phyloP scores from a whole-genome alignment of 2,888 invertebrate species.

The Shargacucullia verbasci region DNA sequence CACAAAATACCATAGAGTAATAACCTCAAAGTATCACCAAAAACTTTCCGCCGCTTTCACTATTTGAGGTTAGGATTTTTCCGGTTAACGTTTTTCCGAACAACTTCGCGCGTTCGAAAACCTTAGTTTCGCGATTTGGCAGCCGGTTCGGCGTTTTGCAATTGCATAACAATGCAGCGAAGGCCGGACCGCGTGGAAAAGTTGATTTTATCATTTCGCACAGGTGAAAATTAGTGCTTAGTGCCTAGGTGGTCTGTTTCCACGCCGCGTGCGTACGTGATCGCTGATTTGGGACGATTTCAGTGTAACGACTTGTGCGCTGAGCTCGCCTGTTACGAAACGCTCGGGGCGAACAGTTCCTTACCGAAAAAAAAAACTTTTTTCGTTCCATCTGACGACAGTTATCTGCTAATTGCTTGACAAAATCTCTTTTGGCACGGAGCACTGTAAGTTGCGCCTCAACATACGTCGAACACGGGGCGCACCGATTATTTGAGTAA shows the following conservation, averaged over 20 bases:
- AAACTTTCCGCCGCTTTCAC: constrained; percentile 64
- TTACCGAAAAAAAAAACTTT: constrained; percentile 76
- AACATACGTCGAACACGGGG: constrained; percentile 56
- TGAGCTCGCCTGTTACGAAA: constrained; percentile 77
- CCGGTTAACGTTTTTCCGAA: constrained; percentile 73
- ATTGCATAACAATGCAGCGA: constrained; percentile 87
- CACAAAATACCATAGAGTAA: constrained; percentile 74
- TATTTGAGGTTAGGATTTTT: constrained; percentile 75
- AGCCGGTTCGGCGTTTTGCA: constrained; percentile 70
- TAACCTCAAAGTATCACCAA: constrained; percentile 56
- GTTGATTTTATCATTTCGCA: constrained; percentile 69
- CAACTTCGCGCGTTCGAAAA: constrained; percentile 67
- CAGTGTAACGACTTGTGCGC: constrained; percentile 74
- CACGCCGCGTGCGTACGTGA: constrained; percentile 70
- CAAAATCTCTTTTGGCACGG: constrained; percentile 79
- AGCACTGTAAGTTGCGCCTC: constrained; percentile 65
- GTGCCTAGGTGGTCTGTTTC: constrained; percentile 61
- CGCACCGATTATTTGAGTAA: constrained; percentile 71
- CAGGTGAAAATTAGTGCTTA: constrained; percentile 74
- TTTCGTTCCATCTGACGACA: constrained; percentile 73
- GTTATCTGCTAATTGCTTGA: constrained; percentile 81
- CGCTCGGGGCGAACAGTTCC: constrained; percentile 75
- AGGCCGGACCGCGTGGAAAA: constrained; percentile 82
- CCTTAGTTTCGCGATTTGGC: constrained; percentile 74
- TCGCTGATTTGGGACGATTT: constrained; percentile 75